Evolutionary conservation across 1,140 invertebrate species (phyloP).

Genomic region (Lethrus apterus): DNA sequence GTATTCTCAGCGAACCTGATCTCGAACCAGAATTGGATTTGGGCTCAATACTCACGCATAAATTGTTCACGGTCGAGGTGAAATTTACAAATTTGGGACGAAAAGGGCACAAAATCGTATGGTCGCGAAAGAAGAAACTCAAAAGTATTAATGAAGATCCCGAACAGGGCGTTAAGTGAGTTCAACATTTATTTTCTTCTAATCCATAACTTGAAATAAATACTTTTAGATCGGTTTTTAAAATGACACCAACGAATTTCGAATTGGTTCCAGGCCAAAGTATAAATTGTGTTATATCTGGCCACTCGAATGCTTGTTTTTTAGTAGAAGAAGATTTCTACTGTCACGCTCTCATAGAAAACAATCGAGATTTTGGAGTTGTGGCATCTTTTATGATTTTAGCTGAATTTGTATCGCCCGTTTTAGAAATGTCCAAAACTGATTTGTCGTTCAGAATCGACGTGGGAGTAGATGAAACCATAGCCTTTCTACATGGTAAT

Average conservation of each 20-base stretch:
- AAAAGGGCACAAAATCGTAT: conserved; percentile 34
- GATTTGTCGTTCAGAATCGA: conserved; percentile 30
- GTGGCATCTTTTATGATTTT: conserved; percentile 20
- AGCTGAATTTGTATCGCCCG: conserved; percentile 31
- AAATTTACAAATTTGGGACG: conserved; percentile 39
- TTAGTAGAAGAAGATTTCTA: conserved; percentile 26
- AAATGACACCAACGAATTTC: conserved; percentile 24
- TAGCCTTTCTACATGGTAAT: conserved; percentile 9
- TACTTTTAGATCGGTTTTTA: conserved; percentile 24
- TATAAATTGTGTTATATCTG: conserved; percentile 19
- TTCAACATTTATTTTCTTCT: too few species aligned
- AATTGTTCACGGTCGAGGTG: conserved; percentile 33
- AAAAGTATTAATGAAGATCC: conserved; percentile 21
- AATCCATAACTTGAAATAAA: not conserved
- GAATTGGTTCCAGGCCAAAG: conserved; percentile 21
- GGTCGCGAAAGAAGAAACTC: conserved; percentile 21
- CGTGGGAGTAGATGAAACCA: conserved; percentile 12
- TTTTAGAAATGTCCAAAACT: conserved; percentile 21
- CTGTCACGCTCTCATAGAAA: conserved; percentile 27
- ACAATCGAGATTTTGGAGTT: conserved; percentile 15
- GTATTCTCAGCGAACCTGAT: conserved; percentile 38
- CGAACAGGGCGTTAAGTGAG: not conserved
- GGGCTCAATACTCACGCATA: conserved; percentile 37
- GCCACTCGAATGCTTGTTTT: conserved; percentile 18
- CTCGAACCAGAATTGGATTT: conserved; percentile 41